A percentile compares a stretch with the other conserved stretches of the same genome.
Conservation (phyloP, 2,888 invertebrate genomes). For the Hydropsyche betteni region DNA sequence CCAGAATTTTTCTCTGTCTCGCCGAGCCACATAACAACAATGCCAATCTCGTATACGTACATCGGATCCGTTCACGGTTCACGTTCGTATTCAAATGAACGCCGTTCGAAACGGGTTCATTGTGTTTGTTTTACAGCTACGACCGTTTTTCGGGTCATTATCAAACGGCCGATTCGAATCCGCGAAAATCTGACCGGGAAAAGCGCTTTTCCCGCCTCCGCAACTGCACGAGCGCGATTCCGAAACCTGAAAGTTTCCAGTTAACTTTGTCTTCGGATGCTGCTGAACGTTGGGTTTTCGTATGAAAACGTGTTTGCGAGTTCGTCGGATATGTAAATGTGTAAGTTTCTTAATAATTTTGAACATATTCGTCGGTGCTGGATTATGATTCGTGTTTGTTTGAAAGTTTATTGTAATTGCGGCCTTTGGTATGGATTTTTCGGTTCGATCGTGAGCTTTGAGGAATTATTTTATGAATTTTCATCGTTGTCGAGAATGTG, state of each 20-base stretch:
- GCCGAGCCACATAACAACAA: constrained; percentile 12
- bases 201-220: background rate
- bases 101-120: constrained; percentile 29
- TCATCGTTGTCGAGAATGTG: background rate
- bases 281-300: background rate
- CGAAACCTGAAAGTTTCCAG: too few relatives aligned
- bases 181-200: background rate
- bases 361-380: too few relatives aligned
- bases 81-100: constrained; percentile 32
- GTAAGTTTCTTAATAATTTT: too few relatives aligned
- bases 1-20: background rate
- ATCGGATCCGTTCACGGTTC: constrained; percentile 27
- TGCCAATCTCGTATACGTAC: constrained; percentile 23
- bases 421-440: too few relatives aligned
- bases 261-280: background rate
- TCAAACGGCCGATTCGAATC: constrained; percentile 4
- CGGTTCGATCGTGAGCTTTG: too few relatives aligned
- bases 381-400: too few relatives aligned
- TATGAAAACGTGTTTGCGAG: too few relatives aligned
- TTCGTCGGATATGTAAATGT: too few relatives aligned
- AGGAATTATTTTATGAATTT: too few relatives aligned
- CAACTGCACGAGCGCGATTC: too few relatives aligned
- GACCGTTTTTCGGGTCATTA: constrained; percentile 33
- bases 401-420: too few relatives aligned
- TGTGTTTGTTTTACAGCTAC: constrained; percentile 29